Percentiles rank a stretch among this genome's conserved stretches.
phyloP scores from a whole-genome alignment of 2,113 vertebrate species.

The Anhinga anhinga region DNA sequence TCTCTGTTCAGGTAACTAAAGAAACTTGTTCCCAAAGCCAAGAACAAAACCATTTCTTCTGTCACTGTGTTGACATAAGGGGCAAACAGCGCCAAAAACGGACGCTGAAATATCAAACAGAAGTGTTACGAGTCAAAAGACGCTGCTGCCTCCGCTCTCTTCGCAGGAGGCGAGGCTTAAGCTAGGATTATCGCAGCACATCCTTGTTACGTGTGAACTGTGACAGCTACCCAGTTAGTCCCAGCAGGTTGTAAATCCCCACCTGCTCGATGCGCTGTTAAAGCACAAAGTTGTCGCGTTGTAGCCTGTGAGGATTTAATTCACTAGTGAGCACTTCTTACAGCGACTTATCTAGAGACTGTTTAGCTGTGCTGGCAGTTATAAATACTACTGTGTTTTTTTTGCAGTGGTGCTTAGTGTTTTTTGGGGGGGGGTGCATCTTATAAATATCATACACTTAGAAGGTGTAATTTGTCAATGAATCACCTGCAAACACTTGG shows the following conservation, averaged over 20 bases:
- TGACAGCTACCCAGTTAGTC: neutral
- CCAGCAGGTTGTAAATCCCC: neutral
- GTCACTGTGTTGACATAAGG: neutral
- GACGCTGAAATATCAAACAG: neutral
- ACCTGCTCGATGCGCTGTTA: neutral
- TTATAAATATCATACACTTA: neutral
- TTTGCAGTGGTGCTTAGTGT: neutral
- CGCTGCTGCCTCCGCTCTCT: neutral
- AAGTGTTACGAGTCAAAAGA: neutral
- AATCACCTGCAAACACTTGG: neutral
- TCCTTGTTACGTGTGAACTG: neutral
- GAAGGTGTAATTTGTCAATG: neutral
- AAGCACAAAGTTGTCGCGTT: neutral
- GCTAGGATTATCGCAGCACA: neutral
- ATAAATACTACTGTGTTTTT: fast-evolving
- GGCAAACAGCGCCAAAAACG: neutral
- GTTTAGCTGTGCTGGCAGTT: neutral
- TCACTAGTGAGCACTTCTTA: fast-evolving
- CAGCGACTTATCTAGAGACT: neutral
- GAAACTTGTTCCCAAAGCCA: neutral
- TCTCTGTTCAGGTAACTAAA: slow-evolving; percentile 85
- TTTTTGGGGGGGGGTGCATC: neutral
- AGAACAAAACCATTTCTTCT: neutral
- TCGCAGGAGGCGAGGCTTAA: neutral
- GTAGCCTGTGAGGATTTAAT: neutral